Conservation (phyloP, 2,797 vertebrate genomes). For the Gymnodraco acuticeps region DNA sequence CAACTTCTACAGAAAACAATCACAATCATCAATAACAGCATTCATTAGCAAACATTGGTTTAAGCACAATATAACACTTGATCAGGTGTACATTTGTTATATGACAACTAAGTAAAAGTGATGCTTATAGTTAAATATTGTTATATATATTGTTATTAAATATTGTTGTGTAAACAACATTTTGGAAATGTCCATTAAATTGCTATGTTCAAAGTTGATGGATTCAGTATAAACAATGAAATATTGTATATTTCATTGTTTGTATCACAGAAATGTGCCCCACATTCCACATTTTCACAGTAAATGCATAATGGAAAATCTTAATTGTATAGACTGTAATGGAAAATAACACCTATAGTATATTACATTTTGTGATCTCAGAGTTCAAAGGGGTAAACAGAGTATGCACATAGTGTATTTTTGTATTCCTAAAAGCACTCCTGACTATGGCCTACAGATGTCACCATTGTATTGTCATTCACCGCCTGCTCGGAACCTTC, state of each 20-base stretch:
- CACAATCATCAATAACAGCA: background rate
- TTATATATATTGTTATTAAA: too few relatives aligned
- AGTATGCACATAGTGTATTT: background rate
- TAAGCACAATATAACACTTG: conserved; percentile 6
- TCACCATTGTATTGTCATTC: conserved; percentile 24
- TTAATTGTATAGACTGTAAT: background rate
- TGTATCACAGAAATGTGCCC: background rate
- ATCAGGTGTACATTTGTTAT: background rate
- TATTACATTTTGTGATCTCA: background rate
- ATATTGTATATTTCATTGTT: background rate
- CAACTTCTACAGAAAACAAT: conserved; percentile 85
- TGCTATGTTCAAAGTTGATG: background rate
- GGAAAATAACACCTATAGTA: background rate
- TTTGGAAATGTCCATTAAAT: background rate
- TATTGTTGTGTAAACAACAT: background rate
- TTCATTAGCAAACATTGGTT: background rate
- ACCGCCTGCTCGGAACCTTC: background rate
- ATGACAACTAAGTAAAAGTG: background rate
- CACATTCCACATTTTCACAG: background rate
- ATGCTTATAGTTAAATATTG: background rate
- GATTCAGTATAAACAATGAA: background rate
- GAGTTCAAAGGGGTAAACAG: background rate
- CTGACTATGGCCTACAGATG: conserved; percentile 49
- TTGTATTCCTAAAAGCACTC: conserved; percentile 16
- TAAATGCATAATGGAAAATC: background rate